Percentiles rank a stretch among this genome's conserved stretches.
Evolutionary conservation across 2,797 vertebrate species (phyloP).

Genomic region (Xenopus petersii): DNA sequence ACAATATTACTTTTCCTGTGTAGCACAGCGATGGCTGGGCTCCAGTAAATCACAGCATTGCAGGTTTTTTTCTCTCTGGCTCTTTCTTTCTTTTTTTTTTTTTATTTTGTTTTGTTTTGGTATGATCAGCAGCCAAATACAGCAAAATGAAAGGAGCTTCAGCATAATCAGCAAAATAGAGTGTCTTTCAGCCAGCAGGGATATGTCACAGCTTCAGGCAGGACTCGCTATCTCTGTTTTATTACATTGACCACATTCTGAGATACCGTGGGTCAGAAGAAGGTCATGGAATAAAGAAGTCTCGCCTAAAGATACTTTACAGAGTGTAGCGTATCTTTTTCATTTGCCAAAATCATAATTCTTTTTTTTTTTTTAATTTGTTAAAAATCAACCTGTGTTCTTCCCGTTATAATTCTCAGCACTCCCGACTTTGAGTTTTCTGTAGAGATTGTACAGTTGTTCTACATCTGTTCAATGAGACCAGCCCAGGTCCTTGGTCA

Average conservation of each 20-base stretch:
- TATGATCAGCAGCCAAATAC: constrained; percentile 68
- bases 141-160: constrained; percentile 69
- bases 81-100: too few relatives aligned
- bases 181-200: constrained; percentile 63
- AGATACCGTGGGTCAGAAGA: constrained; percentile 61
- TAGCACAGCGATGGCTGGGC: constrained; percentile 51
- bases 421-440: too few relatives aligned
- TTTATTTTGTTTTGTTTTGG: too few relatives aligned
- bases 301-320: constrained; percentile 37
- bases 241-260: constrained; percentile 66
- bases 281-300: constrained; percentile 58
- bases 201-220: constrained; percentile 62
- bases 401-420: too few relatives aligned
- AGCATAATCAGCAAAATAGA: constrained; percentile 66
- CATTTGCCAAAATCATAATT: constrained; percentile 4
- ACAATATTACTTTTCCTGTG: constrained; percentile 47
- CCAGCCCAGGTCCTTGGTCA: too few relatives aligned
- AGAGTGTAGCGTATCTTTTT: constrained; percentile 6
- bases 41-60: constrained; percentile 60
- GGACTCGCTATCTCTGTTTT: constrained; percentile 63
- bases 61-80: constrained; percentile 50
- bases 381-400: too few relatives aligned
- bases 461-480: too few relatives aligned
- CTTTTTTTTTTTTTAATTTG: too few relatives aligned
- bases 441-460: too few relatives aligned